Evolutionary conservation across 2,888 invertebrate genomes (phyloP).

Genomic region (Drosophila kanekoi): DNA sequence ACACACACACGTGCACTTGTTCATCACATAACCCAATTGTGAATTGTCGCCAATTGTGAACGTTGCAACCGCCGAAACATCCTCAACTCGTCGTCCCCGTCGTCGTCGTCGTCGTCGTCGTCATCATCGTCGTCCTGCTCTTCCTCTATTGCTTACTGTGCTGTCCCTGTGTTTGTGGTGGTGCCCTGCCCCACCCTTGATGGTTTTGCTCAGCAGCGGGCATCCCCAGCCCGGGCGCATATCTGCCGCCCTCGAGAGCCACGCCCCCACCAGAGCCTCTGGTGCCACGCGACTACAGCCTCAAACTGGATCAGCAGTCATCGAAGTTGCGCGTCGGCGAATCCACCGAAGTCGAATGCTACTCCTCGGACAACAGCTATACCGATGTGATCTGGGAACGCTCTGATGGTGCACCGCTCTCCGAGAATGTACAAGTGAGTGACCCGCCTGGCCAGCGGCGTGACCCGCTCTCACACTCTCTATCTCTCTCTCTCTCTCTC

Average conservation of each 20-base stretch:
- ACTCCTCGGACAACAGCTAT: slow-evolving; percentile 82
- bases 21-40: slow-evolving; percentile 57
- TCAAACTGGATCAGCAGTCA: slow-evolving; percentile 83
- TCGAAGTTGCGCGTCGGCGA: slow-evolving; percentile 83
- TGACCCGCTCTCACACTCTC: background rate
- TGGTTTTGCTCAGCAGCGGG: slow-evolving; percentile 30
- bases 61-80: slow-evolving; percentile 55
- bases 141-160: slow-evolving; percentile 47
- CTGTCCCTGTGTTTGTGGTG: slow-evolving; percentile 23
- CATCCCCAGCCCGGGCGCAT: slow-evolving; percentile 27
- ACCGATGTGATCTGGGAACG: slow-evolving; percentile 84
- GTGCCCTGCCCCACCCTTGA: background rate
- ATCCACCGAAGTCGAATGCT: slow-evolving; percentile 84
- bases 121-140: slow-evolving; percentile 30
- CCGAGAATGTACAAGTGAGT: slow-evolving; percentile 81
- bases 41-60: slow-evolving; percentile 75
- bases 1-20: slow-evolving; percentile 40
- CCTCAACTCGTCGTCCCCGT: slow-evolving; percentile 36
- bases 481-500: too few relatives aligned
- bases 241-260: slow-evolving; percentile 45
- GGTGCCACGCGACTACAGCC: slow-evolving; percentile 73
- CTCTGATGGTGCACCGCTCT: slow-evolving; percentile 81
- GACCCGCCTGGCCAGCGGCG: background rate
- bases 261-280: slow-evolving; percentile 42
- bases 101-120: slow-evolving; percentile 31